These are phyloP conservation scores for Oceanodroma tethys DNA, from an alignment of 2,113 vertebrate species.

Conservation along the genomic window DNA sequence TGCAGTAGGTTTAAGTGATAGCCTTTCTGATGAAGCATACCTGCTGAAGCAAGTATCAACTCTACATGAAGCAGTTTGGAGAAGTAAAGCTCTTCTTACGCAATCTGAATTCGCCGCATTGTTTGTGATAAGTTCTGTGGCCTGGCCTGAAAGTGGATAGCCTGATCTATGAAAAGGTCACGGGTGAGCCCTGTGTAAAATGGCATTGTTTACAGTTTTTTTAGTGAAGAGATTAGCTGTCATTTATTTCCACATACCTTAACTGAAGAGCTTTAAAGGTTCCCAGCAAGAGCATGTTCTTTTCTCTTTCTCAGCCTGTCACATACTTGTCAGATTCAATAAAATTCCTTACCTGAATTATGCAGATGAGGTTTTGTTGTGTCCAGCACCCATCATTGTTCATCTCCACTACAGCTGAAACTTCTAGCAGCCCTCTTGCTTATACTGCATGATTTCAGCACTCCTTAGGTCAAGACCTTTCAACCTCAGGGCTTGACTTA, in stretches of 20 bases:
- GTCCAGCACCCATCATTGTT: conserved; percentile 87
- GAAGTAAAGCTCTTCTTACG: conserved; percentile 34
- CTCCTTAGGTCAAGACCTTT: conserved; percentile 98
- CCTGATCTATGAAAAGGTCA: conserved; percentile 73
- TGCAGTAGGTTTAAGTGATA: neutral
- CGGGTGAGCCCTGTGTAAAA: conserved; percentile 87
- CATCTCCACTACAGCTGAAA: conserved; percentile 87
- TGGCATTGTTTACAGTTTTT: conserved; percentile 93
- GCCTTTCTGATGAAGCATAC: neutral
- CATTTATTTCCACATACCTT: conserved; percentile 92
- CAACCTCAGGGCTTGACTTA: conserved; percentile 98
- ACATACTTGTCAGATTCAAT: conserved; percentile 97
- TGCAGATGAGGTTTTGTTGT: conserved; percentile 90
- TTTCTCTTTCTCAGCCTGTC: conserved; percentile 87
- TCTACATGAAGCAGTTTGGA: neutral
- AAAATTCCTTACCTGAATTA: conserved; percentile 98
- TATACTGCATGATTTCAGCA: conserved; percentile 84
- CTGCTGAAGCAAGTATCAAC: neutral
- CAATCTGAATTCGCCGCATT: conserved; percentile 47
- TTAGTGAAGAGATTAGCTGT: conserved; percentile 93
- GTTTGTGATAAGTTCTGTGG: conserved; percentile 49
- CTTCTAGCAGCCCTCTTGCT: conserved; percentile 80
- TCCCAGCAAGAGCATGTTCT: conserved; percentile 80
- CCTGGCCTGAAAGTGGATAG: conserved; percentile 68
- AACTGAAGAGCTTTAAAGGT: conserved; percentile 78